phyloP scores from a whole-genome alignment of 1,140 invertebrate genomes.

The Philotrypesis tridentata region DNA sequence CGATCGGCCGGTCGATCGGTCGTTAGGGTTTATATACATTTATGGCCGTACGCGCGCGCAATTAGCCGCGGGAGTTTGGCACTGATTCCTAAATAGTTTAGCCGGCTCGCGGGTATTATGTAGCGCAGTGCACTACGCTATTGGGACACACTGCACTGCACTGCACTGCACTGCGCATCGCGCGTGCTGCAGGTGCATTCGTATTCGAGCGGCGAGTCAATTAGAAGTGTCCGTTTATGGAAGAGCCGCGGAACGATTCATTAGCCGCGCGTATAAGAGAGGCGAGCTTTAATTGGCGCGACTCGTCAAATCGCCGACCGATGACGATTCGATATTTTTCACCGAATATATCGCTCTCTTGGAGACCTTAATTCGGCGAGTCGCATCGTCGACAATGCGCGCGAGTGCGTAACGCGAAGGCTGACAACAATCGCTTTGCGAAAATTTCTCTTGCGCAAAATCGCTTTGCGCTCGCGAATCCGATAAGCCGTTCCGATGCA shows the following conservation, averaged over 20 bases:
- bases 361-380: too few relatives aligned
- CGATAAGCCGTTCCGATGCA: slow-evolving; percentile 53
- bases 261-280: background rate
- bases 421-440: too few relatives aligned
- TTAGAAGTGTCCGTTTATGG: slow-evolving; percentile 2
- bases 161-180: too few relatives aligned
- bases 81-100: slow-evolving; percentile 34
- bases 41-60: slow-evolving; percentile 1
- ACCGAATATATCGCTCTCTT: background rate
- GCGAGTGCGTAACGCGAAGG: too few relatives aligned
- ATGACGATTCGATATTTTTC: background rate
- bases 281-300: background rate
- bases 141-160: too few relatives aligned
- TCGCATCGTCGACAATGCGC: too few relatives aligned
- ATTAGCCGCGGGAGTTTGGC: slow-evolving; percentile 33
- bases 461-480: slow-evolving; percentile 58
- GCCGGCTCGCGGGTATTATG: background rate
- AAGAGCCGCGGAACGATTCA: background rate
- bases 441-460: too few relatives aligned
- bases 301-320: background rate
- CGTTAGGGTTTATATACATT: slow-evolving; percentile 2
- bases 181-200: background rate
- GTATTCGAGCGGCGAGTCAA: slow-evolving; percentile 19
- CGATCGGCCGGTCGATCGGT: background rate
- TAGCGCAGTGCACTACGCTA: too few relatives aligned